Conservation (phyloP, 2,888 invertebrate genomes). For the Epinotia demarniana region DNA sequence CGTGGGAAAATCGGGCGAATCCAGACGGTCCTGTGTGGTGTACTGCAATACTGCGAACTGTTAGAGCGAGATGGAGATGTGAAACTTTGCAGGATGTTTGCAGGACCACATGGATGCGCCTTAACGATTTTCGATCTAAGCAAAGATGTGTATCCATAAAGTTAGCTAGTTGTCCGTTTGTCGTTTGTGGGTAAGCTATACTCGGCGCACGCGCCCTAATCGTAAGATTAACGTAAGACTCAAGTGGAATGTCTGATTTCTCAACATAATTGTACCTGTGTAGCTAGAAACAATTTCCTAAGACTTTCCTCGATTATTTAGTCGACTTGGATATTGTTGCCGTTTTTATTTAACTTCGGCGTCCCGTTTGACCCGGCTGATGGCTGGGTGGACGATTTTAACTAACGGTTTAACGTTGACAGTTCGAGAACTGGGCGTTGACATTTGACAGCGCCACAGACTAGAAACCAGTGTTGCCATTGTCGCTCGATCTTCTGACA, state of each 20-base stretch:
- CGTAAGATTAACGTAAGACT: conserved; percentile 74
- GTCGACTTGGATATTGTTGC: conserved; percentile 74
- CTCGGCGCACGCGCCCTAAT: conserved; percentile 53
- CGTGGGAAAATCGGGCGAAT: conserved; percentile 43
- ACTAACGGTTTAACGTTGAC: conserved; percentile 23
- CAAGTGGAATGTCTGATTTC: conserved; percentile 77
- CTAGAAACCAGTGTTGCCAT: conserved; percentile 15
- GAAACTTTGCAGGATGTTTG: neutral
- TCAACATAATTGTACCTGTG: conserved; percentile 77
- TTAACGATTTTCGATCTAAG: conserved; percentile 69
- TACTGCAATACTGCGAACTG: neutral
- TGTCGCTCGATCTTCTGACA: neutral
- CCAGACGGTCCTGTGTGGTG: neutral
- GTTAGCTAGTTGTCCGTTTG: conserved; percentile 78
- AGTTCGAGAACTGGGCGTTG: conserved; percentile 26
- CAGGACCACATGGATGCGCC: neutral
- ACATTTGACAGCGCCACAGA: conserved; percentile 20
- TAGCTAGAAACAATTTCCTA: conserved; percentile 82
- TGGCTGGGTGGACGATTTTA: conserved; percentile 29
- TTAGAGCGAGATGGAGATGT: neutral
- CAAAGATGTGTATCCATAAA: conserved; percentile 76
- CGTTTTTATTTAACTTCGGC: conserved; percentile 54
- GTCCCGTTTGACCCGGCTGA: conserved; percentile 47
- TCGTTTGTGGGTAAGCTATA: conserved; percentile 68
- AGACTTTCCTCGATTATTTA: conserved; percentile 54